phyloP scores from a whole-genome alignment of 2,113 vertebrate species.

The Syngnathus typhle region DNA sequence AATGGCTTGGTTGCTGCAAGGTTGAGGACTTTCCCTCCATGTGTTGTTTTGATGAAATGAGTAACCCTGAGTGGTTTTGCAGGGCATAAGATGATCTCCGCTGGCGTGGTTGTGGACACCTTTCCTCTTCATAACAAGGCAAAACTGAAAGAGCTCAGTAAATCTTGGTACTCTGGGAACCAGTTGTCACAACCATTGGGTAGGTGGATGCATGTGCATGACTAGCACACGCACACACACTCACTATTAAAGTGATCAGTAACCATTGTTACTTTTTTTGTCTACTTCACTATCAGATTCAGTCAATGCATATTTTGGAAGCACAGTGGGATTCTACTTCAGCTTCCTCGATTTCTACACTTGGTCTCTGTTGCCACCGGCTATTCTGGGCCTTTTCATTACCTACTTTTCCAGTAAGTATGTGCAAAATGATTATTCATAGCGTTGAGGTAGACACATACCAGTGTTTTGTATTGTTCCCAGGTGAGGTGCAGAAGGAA shows the following conservation, averaged over 20 bases:
- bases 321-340: constrained; percentile 73
- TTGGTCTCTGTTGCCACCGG: constrained; percentile 71
- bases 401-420: constrained; percentile 57
- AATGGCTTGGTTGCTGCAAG: neutral
- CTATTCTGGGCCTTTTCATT: constrained; percentile 61
- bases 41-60: neutral
- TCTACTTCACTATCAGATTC: constrained; percentile 54
- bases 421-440: neutral
- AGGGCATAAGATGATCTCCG: constrained; percentile 71
- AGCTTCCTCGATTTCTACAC: constrained; percentile 80
- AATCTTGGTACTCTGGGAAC: constrained; percentile 69
- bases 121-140: constrained; percentile 65
- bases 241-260: too few species aligned
- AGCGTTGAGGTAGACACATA: neutral
- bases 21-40: neutral
- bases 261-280: neutral
- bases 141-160: constrained; percentile 59
- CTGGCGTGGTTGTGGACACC: constrained; percentile 60
- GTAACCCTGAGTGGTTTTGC: constrained; percentile 19
- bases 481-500: constrained; percentile 50
- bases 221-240: neutral
- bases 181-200: constrained; percentile 72
- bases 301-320: constrained; percentile 73
- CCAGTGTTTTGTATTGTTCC: neutral
- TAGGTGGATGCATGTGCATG: constrained; percentile 35